A percentile compares a stretch with the other conserved stretches of the same genome.
Evolutionary conservation across 2,888 invertebrate genomes (phyloP).

Genomic region (Drosophila meridionalis): DNA sequence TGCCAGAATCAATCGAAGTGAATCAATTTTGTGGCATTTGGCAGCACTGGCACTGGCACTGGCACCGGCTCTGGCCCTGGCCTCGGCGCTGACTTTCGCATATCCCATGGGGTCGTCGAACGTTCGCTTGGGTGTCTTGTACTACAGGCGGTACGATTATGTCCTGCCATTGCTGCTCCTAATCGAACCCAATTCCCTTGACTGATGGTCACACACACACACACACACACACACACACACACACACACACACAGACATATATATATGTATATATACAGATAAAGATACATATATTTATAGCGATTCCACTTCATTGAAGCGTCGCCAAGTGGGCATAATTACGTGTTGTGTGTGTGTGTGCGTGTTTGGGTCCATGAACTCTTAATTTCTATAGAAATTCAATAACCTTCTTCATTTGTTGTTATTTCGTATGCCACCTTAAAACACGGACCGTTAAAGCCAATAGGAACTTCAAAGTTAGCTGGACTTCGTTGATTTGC

Average conservation of each 20-base stretch:
- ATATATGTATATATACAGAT: neutral
- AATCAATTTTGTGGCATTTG: slow-evolving; percentile 72
- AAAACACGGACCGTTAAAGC: neutral
- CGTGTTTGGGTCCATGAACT: slow-evolving; percentile 62
- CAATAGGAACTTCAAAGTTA: slow-evolving; percentile 24
- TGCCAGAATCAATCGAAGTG: slow-evolving; percentile 72
- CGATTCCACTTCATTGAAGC: slow-evolving; percentile 73
- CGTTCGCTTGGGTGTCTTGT: slow-evolving; percentile 14
- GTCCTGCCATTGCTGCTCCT: slow-evolving; percentile 36
- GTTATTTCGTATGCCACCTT: slow-evolving; percentile 5
- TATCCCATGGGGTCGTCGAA: slow-evolving; percentile 54
- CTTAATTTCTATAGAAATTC: slow-evolving; percentile 67
- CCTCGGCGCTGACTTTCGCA: slow-evolving; percentile 34
- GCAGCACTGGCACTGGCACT: slow-evolving; percentile 23
- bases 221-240: neutral
- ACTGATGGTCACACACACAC: slow-evolving; percentile 50
- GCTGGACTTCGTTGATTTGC: slow-evolving; percentile 26
- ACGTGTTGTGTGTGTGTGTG: slow-evolving; percentile 21
- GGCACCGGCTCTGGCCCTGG: no score
- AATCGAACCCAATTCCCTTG: slow-evolving; percentile 66
- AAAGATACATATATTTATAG: slow-evolving; percentile 20
- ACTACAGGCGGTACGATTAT: slow-evolving; percentile 13
- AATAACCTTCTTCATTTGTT: slow-evolving; percentile 14
- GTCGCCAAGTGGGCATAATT: slow-evolving; percentile 71
- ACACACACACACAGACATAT: neutral